Base-by-base conservation (phyloP, 1,140 invertebrate species). In the Bombus pascuorum region DNA sequence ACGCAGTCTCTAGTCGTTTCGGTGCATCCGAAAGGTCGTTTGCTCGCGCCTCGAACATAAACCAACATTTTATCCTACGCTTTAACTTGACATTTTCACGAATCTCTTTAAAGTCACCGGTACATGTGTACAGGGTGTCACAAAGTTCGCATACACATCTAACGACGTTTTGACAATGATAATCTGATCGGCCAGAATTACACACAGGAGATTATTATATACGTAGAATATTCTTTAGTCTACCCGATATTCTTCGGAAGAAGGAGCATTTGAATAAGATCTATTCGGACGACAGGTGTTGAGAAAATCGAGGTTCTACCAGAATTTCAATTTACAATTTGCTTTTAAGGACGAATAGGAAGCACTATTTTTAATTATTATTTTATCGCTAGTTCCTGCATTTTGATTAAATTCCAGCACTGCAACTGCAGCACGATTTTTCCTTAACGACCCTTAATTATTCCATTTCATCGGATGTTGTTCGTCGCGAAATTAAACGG, bases 401-500 rank as follows among this genome's bases (percentile, higher is more conserved):
- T 47, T 47, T 18, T 1, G 47, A 47, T 47, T 6, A 47, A 47
- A 47, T 47, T 47, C 5, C 6, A 18, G 15, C 18, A 18, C 15
- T 6, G 47, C 0, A 6, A 6, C 47, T 18, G 15, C 47, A 47
- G 6, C 15, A 1, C 28, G 57, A 28, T 59, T 28, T 28, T 10
- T 28, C 57, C 28, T 4, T 12, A n/a, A 62, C 4, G 25, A n/a
- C 18, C 2, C 66, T 74, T 90, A 90, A 90, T 90, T 90, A 81
- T 86, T 73, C 59, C 57, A 78, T 88, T 83, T 84, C 81, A 62
- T 78, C 32, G 88, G 88, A 90, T 83, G 83, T 88, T 86, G 86
- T 86, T 76, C 68, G 72, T 90, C 82, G 66, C 32, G 73, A 44
- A 65, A 90, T 90, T 90, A 90, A 90, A 73, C 71, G 85, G 42